Base-by-base conservation (phyloP, 2,888 invertebrate genomes). In the Hypomecis atomaria region DNA sequence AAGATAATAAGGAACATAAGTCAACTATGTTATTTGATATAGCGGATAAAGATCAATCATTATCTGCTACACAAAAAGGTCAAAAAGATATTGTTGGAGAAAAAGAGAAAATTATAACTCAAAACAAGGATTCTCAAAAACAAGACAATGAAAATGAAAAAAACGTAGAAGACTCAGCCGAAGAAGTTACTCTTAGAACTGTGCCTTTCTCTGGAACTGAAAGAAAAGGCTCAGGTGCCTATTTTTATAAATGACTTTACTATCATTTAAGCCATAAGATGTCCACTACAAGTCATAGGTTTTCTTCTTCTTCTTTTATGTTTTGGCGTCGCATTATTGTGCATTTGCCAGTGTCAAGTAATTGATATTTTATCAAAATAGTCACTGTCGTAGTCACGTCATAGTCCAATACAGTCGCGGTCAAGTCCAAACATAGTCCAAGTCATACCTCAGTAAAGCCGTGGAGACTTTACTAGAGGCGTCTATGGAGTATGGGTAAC, bases 181-280 rank as follows among this genome's bases (percentile, higher is more conserved):
- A 38, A 38, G 38, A 38, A 45, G 34, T 10, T 34, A 48, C 48
- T n/a, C 34, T 23, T n/a, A 48, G 10, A 48, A 34, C 48, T n/a
- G 34, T 48, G 1, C 34, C 48, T 5, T 48, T 48, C n/a, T 48
- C 6, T 6, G 48, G 34, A 48, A 48, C 33, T 34, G 34, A 48
- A n/a, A 1, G 33, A 10, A 34, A 34, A 6, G 48, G 6, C n/a
- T 48, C 10, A 48, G 48, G 48, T 48, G 34, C 4, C 34, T 48
- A 6, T 42, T 42, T 42, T 42, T 10, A 3, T n/a, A 42, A 10
- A 5, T 3, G 0, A 42, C 42, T 42, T 23, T 42, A 42, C 42
- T 5, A 42, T n/a, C n/a, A n/a, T 5, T n/a, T n/a, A 42, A 9
- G 43, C n/a, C n/a, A n/a, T n/a, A n/a, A n/a, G n/a, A 23, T 23